phyloP scores from a whole-genome alignment of 2,888 invertebrate species.

The Caenorhabditis sp. region DNA sequence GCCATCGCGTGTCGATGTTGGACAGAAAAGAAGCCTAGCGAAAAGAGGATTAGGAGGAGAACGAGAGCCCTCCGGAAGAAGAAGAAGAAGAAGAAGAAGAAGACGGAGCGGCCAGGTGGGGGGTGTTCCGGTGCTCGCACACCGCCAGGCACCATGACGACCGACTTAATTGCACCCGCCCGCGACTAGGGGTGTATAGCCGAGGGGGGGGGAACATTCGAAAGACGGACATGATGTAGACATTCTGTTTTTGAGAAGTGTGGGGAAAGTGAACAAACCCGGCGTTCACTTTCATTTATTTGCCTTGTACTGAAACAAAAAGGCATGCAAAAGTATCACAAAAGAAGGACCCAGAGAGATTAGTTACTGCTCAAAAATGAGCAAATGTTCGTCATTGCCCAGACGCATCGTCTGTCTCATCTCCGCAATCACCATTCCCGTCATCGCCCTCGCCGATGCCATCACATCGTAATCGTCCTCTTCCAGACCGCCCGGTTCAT shows the following conservation, averaged over 20 bases:
- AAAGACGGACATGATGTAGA: too few relatives aligned
- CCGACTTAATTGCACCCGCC: conserved; percentile 3
- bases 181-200: too few relatives aligned
- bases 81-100: background rate
- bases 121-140: background rate
- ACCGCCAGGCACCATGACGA: background rate
- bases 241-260: too few relatives aligned
- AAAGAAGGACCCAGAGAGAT: too few relatives aligned
- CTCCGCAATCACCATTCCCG: conserved; percentile 28
- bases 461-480: conserved; percentile 6
- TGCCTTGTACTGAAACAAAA: too few relatives aligned
- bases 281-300: too few relatives aligned
- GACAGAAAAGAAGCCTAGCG: background rate
- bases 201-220: too few relatives aligned
- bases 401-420: conserved; percentile 10
- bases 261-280: too few relatives aligned
- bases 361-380: too few relatives aligned
- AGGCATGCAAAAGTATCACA: too few relatives aligned
- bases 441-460: conserved; percentile 23
- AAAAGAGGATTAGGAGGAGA: background rate
- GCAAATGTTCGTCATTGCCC: conserved; percentile 4
- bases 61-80: too few relatives aligned
- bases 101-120: background rate
- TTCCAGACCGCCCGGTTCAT: background rate
- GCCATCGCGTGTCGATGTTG: too few relatives aligned